Evolutionary conservation across 2,797 vertebrate genomes (phyloP), one percentile per base, ranked within the genome.

Genomic region (Nyctibius grandis): DNA sequence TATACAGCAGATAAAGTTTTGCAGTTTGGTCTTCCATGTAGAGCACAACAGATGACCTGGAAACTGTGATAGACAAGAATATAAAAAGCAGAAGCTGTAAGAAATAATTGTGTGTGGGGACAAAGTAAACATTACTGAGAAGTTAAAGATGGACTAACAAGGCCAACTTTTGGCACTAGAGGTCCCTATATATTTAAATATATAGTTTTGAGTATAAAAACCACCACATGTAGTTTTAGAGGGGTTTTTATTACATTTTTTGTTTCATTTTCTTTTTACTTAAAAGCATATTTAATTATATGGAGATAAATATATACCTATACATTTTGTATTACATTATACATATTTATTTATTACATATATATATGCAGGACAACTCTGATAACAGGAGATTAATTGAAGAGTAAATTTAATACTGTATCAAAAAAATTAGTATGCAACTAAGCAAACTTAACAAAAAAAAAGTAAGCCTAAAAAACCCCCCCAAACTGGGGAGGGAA

Each of bases 391-490:
- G 12, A 29, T 34, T 19, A 88, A 85, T 14, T 67, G 26, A 80
- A 79, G 9, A 77, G 8, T 60, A 81, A 72, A 64, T 48, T 45
- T 38, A 80, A 68, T 36, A 59, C 7, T 57, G 3, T 40, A 28
- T 51, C 1, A 42, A 44, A 72, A 85, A 73, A 12, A 2, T 60
- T 51, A 31, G 3, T 3, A 31, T 17, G 40, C 11, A 69, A 28
- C n/a, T 38, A 29, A 67, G 4, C 36, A 64, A 88, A 72, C 6
- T 11, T 76, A 7, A 80, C 2, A 28, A 67, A 20, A 45, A 28
- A 25, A 45, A 23, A 3, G 0, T 3, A 69, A 53, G 36, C 12
- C 3, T 38, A 50, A 56, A 17, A 60, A 15, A 0, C 0, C 5
- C 3, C 3, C 15, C 5, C 6, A 56, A 78, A 51, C 12, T 3